Evolutionary conservation across 92 coral and sea anemone genomes (phyloP).

Genomic region (Ricordea florida): DNA sequence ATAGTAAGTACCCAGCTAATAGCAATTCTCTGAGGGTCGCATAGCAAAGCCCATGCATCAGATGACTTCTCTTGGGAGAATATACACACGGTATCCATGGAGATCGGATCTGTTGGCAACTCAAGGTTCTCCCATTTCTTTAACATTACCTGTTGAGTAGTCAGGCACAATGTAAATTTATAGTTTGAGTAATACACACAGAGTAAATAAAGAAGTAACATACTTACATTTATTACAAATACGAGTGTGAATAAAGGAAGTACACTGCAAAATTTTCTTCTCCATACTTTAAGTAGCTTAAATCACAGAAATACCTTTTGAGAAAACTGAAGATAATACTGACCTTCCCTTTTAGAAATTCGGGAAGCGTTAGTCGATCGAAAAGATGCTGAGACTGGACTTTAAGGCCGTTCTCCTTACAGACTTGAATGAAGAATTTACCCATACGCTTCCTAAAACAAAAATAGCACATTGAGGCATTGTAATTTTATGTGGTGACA

Average conservation of each 20-base stretch:
- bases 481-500: too few relatives aligned
- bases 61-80: conserved; percentile 87
- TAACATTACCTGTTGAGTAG: conserved; percentile 64
- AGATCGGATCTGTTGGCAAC: conserved; percentile 81
- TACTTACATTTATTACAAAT: too few relatives aligned
- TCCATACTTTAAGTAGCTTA: too few relatives aligned
- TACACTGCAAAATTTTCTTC: too few relatives aligned
- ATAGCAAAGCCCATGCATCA: conserved; percentile 88
- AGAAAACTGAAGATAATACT: neutral
- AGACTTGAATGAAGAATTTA: conserved; percentile 86
- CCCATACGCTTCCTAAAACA: conserved; percentile 87
- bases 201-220: too few relatives aligned
- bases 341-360: conserved; percentile 96
- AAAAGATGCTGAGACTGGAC: conserved; percentile 82
- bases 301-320: neutral
- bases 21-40: conserved; percentile 94
- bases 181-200: too few relatives aligned
- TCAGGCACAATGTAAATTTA: too few relatives aligned
- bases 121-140: conserved; percentile 84
- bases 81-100: conserved; percentile 89
- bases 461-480: neutral
- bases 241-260: neutral
- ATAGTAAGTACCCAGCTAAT: conserved; percentile 82
- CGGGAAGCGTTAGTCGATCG: conserved; percentile 85
- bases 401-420: conserved; percentile 82